Evolutionary conservation across 2,888 invertebrate genomes (phyloP), one percentile per base, ranked within the genome.

Genomic region (Tenthredo mesomela): DNA sequence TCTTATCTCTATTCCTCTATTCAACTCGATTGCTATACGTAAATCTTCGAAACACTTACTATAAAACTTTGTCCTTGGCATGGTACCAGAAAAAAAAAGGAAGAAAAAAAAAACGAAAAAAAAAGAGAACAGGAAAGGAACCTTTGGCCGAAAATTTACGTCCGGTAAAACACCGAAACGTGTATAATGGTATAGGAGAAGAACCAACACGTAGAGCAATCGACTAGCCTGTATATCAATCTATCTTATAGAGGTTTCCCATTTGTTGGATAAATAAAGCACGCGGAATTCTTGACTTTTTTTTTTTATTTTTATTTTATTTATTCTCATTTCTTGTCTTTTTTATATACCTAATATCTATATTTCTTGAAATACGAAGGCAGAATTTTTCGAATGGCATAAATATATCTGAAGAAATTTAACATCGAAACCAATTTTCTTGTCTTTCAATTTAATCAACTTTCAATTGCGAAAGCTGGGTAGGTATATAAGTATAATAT

Each of bases 21-120:
- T 61, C 25, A 9, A 33, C 37, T 33, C 70, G 70, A 47, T 25
- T 43, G 43, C 21, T 40, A 40, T 40, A 40, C 47, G 73, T 73
- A 73, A 73, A 73, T 73, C 73, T 73, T 73, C 4, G 6, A 73
- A 73, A 73, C 47, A 73, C 73, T 73, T 73, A 73, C 73, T 43
- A 43, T 73, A 47, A 73, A 73, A 73, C 73, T 73, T 47, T 73
- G 73, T 73, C 47, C 43, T 73, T 73, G 73, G 73, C 73, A 21
- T 9, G 73, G 47, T 73, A 73, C 73, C 73, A 73, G 4, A 12
- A 7, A 70, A 25, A 50, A 50, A 18, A 18, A 50, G 18, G 18
- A 18, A 50, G 18, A 50, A 50, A 50, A 50, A 6, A 50, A 18
- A 18, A 50, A 50, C 4, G n/a, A n/a, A n/a, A n/a, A 18, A 50